Percentiles rank a stretch among this genome's conserved stretches.
These are phyloP conservation scores for Onychorhynchus coronatus DNA, from an alignment of 2,113 vertebrate genomes.

Conservation along the genomic window DNA sequence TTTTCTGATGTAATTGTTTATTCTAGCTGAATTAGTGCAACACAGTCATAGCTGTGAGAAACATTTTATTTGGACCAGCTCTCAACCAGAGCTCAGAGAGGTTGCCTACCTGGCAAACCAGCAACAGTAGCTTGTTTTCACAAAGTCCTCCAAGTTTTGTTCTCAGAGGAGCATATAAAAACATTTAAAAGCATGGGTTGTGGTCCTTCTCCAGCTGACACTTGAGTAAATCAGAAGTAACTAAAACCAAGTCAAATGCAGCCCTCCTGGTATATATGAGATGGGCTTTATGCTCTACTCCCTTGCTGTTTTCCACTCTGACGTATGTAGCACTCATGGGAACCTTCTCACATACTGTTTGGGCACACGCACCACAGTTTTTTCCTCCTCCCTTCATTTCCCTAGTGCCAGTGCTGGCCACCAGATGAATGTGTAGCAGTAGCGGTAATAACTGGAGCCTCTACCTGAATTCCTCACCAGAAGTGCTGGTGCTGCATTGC, in stretches of 20 bases:
- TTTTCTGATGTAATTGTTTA: slow-evolving; percentile 81
- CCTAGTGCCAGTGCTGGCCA: background rate
- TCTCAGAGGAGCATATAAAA: slow-evolving; percentile 56
- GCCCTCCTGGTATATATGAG: background rate
- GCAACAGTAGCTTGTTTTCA: slow-evolving; percentile 68
- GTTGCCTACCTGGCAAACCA: slow-evolving; percentile 66
- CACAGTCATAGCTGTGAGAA: slow-evolving; percentile 68
- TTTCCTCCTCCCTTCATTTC: background rate
- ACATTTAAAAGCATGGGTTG: slow-evolving; percentile 43
- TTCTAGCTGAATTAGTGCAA: slow-evolving; percentile 72
- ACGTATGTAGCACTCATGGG: background rate
- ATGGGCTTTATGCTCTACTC: background rate
- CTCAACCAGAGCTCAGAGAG: slow-evolving; percentile 60
- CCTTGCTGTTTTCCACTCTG: background rate
- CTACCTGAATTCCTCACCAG: background rate
- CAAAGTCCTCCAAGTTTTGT: slow-evolving; percentile 48
- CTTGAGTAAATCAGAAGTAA: slow-evolving; percentile 43
- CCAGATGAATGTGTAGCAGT: background rate
- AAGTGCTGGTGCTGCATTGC: background rate
- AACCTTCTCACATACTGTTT: background rate
- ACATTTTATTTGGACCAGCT: slow-evolving; percentile 73
- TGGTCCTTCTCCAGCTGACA: slow-evolving; percentile 48
- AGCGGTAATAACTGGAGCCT: background rate
- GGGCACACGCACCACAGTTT: background rate
- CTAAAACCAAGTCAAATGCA: background rate